phyloP scores from a whole-genome alignment of 30 jellyfish, hydroid and myxozoan species.

The Aurelia sp. region DNA sequence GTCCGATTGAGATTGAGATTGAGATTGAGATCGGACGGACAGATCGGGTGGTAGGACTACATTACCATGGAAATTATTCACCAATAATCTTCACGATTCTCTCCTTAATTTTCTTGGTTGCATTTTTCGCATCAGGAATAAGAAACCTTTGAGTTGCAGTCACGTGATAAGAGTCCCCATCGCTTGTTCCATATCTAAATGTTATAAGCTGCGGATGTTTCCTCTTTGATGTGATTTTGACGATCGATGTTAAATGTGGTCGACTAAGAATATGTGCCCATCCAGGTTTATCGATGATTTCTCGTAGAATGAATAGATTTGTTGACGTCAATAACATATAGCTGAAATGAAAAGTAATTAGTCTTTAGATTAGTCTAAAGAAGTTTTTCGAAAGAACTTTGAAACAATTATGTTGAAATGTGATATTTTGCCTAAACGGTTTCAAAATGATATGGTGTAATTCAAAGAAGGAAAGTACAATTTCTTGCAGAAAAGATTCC shows the following conservation, averaged over 20 bases:
- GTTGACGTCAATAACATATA: conserved; percentile 90
- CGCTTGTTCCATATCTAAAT: conserved; percentile 90
- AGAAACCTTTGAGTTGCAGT: conserved; percentile 97
- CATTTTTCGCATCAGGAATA: conserved; percentile 95
- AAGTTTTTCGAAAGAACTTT: too few relatives aligned
- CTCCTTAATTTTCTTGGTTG: conserved; percentile 92
- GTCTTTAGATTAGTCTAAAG: too few relatives aligned
- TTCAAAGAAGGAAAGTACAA: too few relatives aligned
- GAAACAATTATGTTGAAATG: too few relatives aligned
- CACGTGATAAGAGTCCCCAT: conserved; percentile 90
- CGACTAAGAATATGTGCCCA: conserved; percentile 99
- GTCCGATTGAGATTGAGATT: too few relatives aligned
- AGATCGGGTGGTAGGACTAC: too few relatives aligned
- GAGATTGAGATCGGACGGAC: too few relatives aligned
- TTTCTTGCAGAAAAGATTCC: too few relatives aligned
- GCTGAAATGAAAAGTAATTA: conserved; percentile 36
- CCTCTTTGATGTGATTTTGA: conserved; percentile 95
- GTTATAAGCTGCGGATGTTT: conserved; percentile 98
- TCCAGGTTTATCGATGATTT: conserved; percentile 97
- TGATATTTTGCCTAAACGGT: too few relatives aligned
- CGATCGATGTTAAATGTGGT: conserved; percentile 96
- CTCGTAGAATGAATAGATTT: conserved; percentile 92
- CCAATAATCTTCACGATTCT: conserved; percentile 85
- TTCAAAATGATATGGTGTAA: too few relatives aligned
- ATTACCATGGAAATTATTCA: conserved; percentile 7